Evolutionary conservation across 2,888 invertebrate species (phyloP).

Genomic region (Diloba caeruleocephala): DNA sequence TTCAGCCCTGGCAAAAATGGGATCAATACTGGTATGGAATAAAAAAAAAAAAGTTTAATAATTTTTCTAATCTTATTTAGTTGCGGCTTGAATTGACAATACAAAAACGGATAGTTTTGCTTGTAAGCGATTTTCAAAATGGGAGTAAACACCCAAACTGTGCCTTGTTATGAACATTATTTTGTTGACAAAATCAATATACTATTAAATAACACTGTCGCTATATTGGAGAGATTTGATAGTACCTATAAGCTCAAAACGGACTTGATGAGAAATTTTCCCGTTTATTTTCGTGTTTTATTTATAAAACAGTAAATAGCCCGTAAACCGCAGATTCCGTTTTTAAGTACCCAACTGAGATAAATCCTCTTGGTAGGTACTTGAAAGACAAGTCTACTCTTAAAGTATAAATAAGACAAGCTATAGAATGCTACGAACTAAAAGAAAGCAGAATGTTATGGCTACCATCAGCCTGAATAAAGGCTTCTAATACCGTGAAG

Average conservation of each 20-base stretch:
- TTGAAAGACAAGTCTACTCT: conserved; percentile 6
- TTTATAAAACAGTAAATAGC: conserved; percentile 38
- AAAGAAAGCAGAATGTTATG: too few relatives aligned
- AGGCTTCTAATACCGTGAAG: too few relatives aligned
- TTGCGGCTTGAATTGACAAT: too few relatives aligned
- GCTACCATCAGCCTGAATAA: too few relatives aligned
- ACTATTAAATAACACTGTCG: not conserved
- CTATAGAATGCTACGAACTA: not conserved
- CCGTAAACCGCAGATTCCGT: conserved; percentile 37
- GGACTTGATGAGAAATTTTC: conserved; percentile 28
- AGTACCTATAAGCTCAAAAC: conserved; percentile 32
- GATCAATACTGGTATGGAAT: too few relatives aligned
- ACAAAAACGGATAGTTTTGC: too few relatives aligned
- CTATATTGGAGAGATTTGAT: conserved; percentile 9
- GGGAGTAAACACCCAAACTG: too few relatives aligned
- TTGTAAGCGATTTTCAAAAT: too few relatives aligned
- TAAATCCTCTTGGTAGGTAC: conserved; percentile 37
- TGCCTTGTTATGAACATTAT: too few relatives aligned
- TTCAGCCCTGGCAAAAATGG: too few relatives aligned
- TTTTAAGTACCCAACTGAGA: conserved; percentile 30
- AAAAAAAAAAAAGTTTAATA: too few relatives aligned
- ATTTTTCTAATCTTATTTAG: too few relatives aligned
- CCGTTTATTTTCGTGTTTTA: conserved; percentile 44
- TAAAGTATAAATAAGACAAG: conserved; percentile 19
- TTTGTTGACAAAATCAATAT: not conserved